Base-by-base conservation (phyloP, 2,797 vertebrate species). In the Poecilia gillii region DNA sequence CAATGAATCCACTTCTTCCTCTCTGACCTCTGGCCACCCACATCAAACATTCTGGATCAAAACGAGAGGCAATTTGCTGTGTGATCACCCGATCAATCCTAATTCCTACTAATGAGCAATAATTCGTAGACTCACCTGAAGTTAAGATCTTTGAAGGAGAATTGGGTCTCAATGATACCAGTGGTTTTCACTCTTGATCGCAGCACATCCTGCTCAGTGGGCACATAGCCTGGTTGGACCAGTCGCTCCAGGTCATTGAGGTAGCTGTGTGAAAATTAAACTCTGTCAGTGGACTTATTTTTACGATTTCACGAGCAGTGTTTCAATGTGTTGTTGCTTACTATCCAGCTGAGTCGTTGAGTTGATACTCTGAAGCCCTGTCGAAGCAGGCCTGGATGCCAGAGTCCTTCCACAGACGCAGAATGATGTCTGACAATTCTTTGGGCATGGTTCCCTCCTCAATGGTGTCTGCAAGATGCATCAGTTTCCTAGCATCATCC, bases 1-100 rank as follows among this genome's bases (percentile, higher is more conserved):
- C 98, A 99, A 72, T 99, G 98, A 87, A 99, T 99, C 99, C 98
- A 99, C 92, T 99, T 99, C 96, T 99, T 99, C 74, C 98, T 94
- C 91, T 99, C 99, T 0, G 99, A 99, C 87, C 98, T 97, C 95
- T 99, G 99, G 45, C 98, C 99, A 0, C 98, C 99, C 80, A 99
- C 99, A 0, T 99, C 99, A 6, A 99, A 99, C 99, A 99, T 99
- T 91, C 99, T 99, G 93, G 20, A 71, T 23, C 28, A 36, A 85
- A 80, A 81, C 33, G 66, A 57, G 20, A 62, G 8, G 12, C 45
- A 1, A 7, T 73, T 25, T 51, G 72, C 23, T 49, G 28, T 33
- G 36, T 6, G 23, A 72, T n/a, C 57, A 16, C 4, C 16, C 28
- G 1, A 0, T 31, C 7, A 11, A 55, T 18, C 31, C 3, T 33